phyloP scores from a whole-genome alignment of 2,888 invertebrate genomes.

The Taphrorychus bicolor region DNA sequence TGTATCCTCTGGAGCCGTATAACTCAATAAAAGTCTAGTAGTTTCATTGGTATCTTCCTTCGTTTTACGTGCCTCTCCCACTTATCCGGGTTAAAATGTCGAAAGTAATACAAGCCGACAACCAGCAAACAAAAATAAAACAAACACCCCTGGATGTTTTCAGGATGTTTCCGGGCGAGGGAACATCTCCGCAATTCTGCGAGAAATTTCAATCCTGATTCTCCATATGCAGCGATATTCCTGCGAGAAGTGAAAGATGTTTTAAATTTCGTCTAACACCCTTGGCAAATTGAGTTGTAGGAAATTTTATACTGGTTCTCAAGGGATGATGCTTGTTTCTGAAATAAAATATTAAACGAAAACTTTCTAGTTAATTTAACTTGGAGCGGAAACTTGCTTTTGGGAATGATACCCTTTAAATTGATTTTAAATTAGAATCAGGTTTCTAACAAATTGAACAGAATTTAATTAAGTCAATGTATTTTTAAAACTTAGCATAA shows the following conservation, averaged over 20 bases:
- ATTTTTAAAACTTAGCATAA: too few species aligned
- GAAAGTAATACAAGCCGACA: constrained; percentile 1
- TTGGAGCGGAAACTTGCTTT: too few species aligned
- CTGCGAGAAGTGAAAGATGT: not conserved
- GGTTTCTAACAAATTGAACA: too few species aligned
- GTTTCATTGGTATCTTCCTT: not conserved
- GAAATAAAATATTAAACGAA: not conserved
- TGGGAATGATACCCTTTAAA: too few species aligned
- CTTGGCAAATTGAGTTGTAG: not conserved
- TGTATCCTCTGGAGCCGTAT: not conserved
- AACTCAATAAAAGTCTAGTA: not conserved
- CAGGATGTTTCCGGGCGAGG: not conserved
- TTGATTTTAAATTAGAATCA: too few species aligned
- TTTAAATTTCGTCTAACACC: constrained; percentile 4
- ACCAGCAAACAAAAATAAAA: constrained; percentile 2
- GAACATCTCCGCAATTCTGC: not conserved
- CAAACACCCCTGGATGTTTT: not conserved
- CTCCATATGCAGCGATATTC: not conserved
- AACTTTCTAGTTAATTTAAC: not conserved
- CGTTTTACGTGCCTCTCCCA: constrained; percentile 2
- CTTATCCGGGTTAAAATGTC: constrained; percentile 3
- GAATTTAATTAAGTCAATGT: too few species aligned
- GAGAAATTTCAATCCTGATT: not conserved
- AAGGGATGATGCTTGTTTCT: not conserved
- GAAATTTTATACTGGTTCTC: not conserved